Evolutionary conservation across 1,140 invertebrate species (phyloP), one percentile per base, ranked within the genome.

Genomic region (Thereuonema tuberculata): DNA sequence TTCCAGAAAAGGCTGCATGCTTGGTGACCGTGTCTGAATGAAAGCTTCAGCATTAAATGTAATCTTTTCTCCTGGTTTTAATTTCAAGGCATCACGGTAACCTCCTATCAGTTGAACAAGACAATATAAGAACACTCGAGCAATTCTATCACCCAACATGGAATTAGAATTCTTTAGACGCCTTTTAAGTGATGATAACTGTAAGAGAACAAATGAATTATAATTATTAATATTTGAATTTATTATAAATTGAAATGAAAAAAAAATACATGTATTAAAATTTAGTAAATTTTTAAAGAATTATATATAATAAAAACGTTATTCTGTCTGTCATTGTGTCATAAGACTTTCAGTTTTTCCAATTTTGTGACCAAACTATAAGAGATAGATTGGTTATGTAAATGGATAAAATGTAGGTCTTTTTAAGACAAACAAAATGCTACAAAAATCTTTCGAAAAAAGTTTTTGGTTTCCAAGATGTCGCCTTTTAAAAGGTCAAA

Each of bases 71-170:
- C 84, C 86, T 66, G 84, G 81, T 62, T 84, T 80, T 66, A 90
- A 85, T 68, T 48, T 63, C 43, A 96, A 78, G 14, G 90, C 93
- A 71, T 95, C 90, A 63, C 90, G 80, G 70, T 96, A 97, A 56
- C 91, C 90, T 61, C 92, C 92, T 66, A 95, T 96, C 28, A 96
- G 75, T 71, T 86, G 85, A 1, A 96, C 93, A 56, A 96, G 75
- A 9, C 90, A 86, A 60, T 86, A 80, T 24, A 97, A 75, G 74
- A 97, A 97, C 26, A 91, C 87, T 66, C 88, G 81, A 1, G 91
- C 88, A 1, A 97, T 86, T 1, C 87, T 85, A 74, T 97, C 93
- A 0, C 91, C 92, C 27, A 92, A 75, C 46, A 86, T 77, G 55
- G 78, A 74, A 47, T 81, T 77, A 66, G 81, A 79, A 68, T 85